A percentile compares a stretch with the other conserved stretches of the same genome.
These are phyloP conservation scores for Centropristis striata DNA, from an alignment of 2,113 vertebrate species.

Conservation along the genomic window DNA sequence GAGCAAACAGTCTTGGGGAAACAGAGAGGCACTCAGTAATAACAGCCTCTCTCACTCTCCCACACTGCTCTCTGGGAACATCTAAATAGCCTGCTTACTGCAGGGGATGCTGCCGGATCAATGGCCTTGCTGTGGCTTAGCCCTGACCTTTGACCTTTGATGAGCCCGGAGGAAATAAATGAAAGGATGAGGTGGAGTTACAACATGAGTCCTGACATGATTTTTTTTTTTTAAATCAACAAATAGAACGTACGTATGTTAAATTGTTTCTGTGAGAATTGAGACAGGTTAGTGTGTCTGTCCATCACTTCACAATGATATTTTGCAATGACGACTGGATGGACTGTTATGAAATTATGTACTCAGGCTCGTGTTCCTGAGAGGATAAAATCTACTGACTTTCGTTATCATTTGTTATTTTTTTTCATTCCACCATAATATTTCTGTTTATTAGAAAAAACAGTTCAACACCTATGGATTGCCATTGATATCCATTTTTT, in stretches of 20 bases:
- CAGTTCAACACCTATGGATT: conserved; percentile 8
- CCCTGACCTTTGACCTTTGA: conserved; percentile 56
- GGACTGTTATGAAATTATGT: background rate
- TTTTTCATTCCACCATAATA: background rate
- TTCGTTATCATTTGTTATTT: too few relatives aligned
- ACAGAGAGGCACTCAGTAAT: conserved; percentile 74
- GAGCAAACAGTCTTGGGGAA: conserved; percentile 79
- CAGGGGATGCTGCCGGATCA: conserved; percentile 54
- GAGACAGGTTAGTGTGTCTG: background rate
- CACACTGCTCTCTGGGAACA: conserved; percentile 65
- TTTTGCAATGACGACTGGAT: background rate
- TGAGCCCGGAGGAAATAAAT: background rate
- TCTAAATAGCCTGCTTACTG: conserved; percentile 69
- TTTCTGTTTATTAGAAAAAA: background rate
- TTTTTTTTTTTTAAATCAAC: conserved; percentile 15
- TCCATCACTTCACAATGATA: background rate
- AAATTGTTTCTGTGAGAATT: conserved; percentile 18
- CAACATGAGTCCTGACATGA: background rate
- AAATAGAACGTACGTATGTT: background rate
- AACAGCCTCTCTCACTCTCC: conserved; percentile 68
- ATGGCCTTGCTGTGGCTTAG: conserved; percentile 56
- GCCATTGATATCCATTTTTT: background rate
- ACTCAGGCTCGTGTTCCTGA: background rate
- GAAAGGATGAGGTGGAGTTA: background rate
- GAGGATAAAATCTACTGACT: background rate